phyloP scores from a whole-genome alignment of 2,888 invertebrate species.

The Diachrysia chrysitis region DNA sequence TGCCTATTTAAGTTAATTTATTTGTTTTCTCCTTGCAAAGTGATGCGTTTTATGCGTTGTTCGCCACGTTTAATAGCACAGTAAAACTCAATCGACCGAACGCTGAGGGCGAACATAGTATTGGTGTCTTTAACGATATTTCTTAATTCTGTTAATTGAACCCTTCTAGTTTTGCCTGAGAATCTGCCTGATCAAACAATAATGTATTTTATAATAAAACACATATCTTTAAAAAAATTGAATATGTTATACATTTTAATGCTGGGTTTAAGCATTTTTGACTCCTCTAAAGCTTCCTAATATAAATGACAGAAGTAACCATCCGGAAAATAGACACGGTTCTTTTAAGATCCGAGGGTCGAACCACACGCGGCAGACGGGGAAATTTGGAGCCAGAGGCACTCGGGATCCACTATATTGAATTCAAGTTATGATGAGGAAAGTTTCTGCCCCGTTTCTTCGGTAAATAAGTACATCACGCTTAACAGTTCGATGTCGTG shows the following conservation, averaged over 20 bases:
- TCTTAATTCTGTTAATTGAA: slow-evolving; percentile 31
- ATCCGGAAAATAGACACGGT: slow-evolving; percentile 82
- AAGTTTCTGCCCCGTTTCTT: slow-evolving; percentile 70
- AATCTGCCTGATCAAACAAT: not conserved
- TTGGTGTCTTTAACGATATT: slow-evolving; percentile 50
- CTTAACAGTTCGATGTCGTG: slow-evolving; percentile 47
- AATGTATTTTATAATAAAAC: not conserved
- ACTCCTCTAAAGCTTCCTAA: slow-evolving; percentile 44
- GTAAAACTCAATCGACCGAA: slow-evolving; percentile 62
- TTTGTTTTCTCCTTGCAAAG: slow-evolving; percentile 78
- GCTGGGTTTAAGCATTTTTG: too few species aligned
- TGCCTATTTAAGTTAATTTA: slow-evolving; percentile 78
- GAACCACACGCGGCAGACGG: slow-evolving; percentile 61
- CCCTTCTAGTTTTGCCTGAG: not conserved
- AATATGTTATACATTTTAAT: too few species aligned
- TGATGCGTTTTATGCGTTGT: slow-evolving; percentile 74
- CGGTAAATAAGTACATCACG: slow-evolving; percentile 60
- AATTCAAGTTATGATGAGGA: slow-evolving; percentile 81
- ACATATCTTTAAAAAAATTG: too few species aligned
- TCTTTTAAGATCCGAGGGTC: slow-evolving; percentile 70
- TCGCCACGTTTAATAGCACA: slow-evolving; percentile 66
- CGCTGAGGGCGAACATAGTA: slow-evolving; percentile 48
- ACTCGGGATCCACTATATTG: slow-evolving; percentile 73
- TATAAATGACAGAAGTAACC: slow-evolving; percentile 75
- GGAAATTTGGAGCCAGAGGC: slow-evolving; percentile 76